These are phyloP conservation scores for Pandemis heparana DNA, from an alignment of 2,888 invertebrate genomes.

Conservation along the genomic window DNA sequence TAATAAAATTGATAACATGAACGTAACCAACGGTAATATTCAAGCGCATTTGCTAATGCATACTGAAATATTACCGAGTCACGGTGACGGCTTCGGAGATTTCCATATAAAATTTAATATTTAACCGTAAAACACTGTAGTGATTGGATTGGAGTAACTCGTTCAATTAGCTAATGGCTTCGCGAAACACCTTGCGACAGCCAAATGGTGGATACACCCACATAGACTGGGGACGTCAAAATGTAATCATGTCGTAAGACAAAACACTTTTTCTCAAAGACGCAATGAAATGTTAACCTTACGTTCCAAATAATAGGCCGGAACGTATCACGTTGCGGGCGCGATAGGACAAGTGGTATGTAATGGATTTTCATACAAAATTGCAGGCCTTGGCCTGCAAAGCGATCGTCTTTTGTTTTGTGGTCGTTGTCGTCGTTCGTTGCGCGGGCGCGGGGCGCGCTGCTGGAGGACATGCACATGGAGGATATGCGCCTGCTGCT, in stretches of 20 bases:
- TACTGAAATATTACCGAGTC: conserved; percentile 9
- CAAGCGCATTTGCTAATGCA: conserved; percentile 6
- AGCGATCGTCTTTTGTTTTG: too few species aligned
- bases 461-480: too few species aligned
- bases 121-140: conserved; percentile 27
- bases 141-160: conserved; percentile 33
- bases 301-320: too few species aligned
- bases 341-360: too few species aligned
- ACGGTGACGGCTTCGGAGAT: conserved; percentile 16
- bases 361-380: too few species aligned
- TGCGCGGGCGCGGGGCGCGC: too few species aligned
- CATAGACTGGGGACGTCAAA: conserved; percentile 16
- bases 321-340: too few species aligned
- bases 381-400: too few species aligned
- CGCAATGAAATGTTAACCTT: too few species aligned
- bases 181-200: conserved; percentile 45
- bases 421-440: too few species aligned
- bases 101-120: conserved; percentile 28
- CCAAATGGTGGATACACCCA: conserved; percentile 44
- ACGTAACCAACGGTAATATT: background rate
- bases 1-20: too few species aligned
- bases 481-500: too few species aligned
- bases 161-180: conserved; percentile 53
- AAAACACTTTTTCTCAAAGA: background rate
- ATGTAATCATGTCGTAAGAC: background rate